Base-by-base conservation (phyloP, 2,888 invertebrate genomes). In the Lampropteryx suffumata region DNA sequence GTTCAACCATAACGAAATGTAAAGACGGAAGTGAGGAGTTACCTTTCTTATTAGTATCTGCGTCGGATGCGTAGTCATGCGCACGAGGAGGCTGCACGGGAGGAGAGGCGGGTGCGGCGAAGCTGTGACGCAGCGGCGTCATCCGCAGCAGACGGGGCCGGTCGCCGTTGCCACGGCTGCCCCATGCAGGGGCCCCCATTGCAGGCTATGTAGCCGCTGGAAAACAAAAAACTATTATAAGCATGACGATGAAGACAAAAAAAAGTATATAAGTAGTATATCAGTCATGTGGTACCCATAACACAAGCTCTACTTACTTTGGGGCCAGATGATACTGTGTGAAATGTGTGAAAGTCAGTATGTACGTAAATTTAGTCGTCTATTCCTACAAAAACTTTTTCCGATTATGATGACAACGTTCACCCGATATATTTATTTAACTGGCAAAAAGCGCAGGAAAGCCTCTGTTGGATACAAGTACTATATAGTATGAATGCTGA, bases 81-180 rank as follows among this genome's bases (percentile, higher is more conserved):
- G 82, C 62, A 58, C 85, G 79, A 4, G 82, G 82, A 17, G 84
- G 80, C 9, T 76, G 88, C 36, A 84, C 81, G 45, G 86, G 84
- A 40, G 90, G 85, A 12, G 91, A 84, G 59, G 89, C 82, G 34
- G 91, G 91, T 26, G 90, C 91, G 28, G 91, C 91, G 65, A 92
- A 90, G 76, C 92, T 92, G 76, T 92, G 92, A 21, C 92, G 76
- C 32, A 92, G 83, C 54, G 92, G 92, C 34, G 92, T 91, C 91
- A 92, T 92, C 56, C 92, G 90, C 74, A 92, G 78, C 67, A 92
- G 75, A 43, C 91, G 87, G 40, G 91, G 92, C 33, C 91, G 86
- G 67, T 91, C 91, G 50, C 85, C 84, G 55, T 85, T 85, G 60
- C 85, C 84, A 59, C 91, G 90, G 48, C 88, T 74, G 55, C 87